Conservation (phyloP, 2,888 invertebrate genomes). For the Eupithecia subumbrata region DNA sequence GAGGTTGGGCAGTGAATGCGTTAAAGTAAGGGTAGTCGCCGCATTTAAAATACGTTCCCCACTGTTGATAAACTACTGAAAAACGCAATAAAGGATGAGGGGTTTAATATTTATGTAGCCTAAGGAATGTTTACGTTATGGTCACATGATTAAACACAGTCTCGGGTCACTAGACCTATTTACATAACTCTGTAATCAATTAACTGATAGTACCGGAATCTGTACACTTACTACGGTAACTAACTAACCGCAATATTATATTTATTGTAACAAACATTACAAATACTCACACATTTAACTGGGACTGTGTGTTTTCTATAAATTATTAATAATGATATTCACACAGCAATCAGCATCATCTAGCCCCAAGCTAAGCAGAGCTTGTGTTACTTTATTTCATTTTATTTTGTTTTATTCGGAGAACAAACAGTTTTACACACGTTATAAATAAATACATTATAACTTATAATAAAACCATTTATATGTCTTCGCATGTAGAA, state of each 20-base stretch:
- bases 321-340: no score
- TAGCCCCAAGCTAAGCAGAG: no score
- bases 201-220: constrained; percentile 21
- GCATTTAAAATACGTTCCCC: not conserved
- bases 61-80: not conserved
- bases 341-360: no score
- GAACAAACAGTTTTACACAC: no score
- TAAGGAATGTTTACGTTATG: constrained; percentile 6
- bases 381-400: no score
- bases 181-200: constrained; percentile 31
- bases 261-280: constrained; percentile 1
- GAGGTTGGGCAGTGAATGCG: no score
- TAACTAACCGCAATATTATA: constrained; percentile 7
- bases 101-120: not conserved
- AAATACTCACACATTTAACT: not conserved
- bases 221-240: not conserved
- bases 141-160: constrained; percentile 6
- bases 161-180: constrained; percentile 21
- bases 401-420: no score
- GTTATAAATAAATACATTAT: no score
- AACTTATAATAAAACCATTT: no score
- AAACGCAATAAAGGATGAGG: not conserved
- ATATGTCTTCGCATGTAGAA: no score
- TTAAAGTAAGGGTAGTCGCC: not conserved
- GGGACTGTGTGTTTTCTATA: not conserved